These are phyloP conservation scores for Taxidea taxus DNA, from an alignment of 2,113 vertebrate species.

Conservation along the genomic window DNA sequence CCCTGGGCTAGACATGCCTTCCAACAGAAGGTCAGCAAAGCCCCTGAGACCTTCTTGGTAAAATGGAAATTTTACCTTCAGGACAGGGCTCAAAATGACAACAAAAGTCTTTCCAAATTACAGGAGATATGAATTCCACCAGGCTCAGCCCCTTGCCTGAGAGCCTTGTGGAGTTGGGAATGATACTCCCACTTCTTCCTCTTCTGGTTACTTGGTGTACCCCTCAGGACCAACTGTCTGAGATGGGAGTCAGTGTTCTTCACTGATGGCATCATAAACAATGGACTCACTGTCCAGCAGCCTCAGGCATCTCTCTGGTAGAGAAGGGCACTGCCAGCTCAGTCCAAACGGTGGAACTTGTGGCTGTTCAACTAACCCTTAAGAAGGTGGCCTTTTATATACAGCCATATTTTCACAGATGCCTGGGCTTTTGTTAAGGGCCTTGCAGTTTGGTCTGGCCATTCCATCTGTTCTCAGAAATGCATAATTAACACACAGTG, in stretches of 20 bases:
- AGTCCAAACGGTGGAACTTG: neutral
- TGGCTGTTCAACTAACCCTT: neutral
- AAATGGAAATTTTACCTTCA: neutral
- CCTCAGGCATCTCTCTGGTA: neutral
- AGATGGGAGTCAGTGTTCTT: neutral
- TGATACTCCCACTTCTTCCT: neutral
- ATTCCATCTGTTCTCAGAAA: neutral
- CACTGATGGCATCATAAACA: rapidly evolving
- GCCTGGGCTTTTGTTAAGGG: neutral
- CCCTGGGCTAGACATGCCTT: neutral
- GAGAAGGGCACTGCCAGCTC: neutral
- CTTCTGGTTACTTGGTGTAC: neutral
- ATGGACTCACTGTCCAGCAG: neutral
- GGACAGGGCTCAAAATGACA: neutral
- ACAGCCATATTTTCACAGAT: neutral
- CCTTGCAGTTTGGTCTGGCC: neutral
- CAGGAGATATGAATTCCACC: neutral
- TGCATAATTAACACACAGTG: neutral
- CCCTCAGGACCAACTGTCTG: neutral
- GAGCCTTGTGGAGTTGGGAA: neutral
- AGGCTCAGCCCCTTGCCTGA: neutral
- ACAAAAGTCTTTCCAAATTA: neutral
- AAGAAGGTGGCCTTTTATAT: neutral
- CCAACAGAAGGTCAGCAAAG: neutral
- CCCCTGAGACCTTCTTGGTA: neutral